phyloP scores from a whole-genome alignment of 2,888 invertebrate genomes.

The Dione juno region DNA sequence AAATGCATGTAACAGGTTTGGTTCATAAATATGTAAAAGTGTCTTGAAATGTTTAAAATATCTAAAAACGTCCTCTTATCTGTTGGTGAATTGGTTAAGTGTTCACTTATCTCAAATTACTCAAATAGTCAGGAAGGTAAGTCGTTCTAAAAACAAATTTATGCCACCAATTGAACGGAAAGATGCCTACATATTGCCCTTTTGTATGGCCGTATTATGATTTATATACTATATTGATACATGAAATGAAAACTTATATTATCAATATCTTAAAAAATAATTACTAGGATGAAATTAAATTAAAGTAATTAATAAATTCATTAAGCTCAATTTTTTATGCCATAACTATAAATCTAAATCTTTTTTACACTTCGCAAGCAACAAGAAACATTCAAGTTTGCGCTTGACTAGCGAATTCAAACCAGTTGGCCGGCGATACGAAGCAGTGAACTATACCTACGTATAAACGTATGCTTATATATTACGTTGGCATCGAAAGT shows the following conservation, averaged over 20 bases:
- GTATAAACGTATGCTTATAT: conserved; percentile 3
- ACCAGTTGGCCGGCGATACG: conserved; percentile 28
- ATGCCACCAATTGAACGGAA: background rate
- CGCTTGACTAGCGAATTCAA: conserved; percentile 33
- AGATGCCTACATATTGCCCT: no score
- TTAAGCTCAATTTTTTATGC: background rate
- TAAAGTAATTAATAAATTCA: background rate
- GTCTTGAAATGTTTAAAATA: conserved; percentile 25
- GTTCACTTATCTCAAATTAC: conserved; percentile 38
- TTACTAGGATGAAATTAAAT: no score
- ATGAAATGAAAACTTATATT: no score
- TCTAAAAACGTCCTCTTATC: conserved; percentile 30
- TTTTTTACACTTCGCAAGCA: conserved; percentile 2
- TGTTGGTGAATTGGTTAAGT: conserved; percentile 41
- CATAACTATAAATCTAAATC: background rate
- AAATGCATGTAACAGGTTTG: conserved; percentile 32
- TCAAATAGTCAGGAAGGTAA: conserved; percentile 15
- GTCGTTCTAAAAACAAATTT: background rate
- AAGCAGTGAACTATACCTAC: conserved; percentile 18
- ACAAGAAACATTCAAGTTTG: conserved; percentile 26
- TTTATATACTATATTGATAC: no score
- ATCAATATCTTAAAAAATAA: no score
- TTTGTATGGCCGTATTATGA: no score
- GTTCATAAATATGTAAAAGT: conserved; percentile 27
- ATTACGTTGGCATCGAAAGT: conserved; percentile 48